Evolutionary conservation across 2,797 vertebrate genomes (phyloP).

Genomic region (Merluccius polli): DNA sequence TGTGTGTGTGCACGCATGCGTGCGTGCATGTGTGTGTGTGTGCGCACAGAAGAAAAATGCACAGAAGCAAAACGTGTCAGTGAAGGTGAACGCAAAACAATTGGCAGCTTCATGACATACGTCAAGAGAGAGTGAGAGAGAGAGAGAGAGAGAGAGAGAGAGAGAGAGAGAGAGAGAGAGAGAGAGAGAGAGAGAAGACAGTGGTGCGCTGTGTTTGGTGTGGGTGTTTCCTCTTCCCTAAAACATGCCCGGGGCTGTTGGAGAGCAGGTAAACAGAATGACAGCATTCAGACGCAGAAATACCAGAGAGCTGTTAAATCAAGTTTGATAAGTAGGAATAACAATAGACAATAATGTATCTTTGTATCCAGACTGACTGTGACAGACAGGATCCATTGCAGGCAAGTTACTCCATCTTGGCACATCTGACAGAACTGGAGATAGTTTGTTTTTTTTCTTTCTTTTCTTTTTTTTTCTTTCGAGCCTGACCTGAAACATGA

Average conservation of each 20-base stretch:
- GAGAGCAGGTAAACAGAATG: conserved; percentile 56
- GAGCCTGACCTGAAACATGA: neutral
- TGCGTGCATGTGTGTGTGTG: conserved; percentile 3
- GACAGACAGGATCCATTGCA: conserved; percentile 47
- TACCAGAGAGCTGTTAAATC: conserved; percentile 73
- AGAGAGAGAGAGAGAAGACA: neutral
- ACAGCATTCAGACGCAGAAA: conserved; percentile 62
- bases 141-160: neutral
- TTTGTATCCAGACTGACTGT: conserved; percentile 61
- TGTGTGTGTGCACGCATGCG: neutral
- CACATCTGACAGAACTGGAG: neutral
- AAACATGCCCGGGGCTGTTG: conserved; percentile 66
- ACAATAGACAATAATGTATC: conserved; percentile 75
- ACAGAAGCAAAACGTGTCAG: conserved; percentile 6
- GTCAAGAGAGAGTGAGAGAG: neutral
- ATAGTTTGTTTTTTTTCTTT: neutral
- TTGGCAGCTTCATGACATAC: conserved; percentile 16
- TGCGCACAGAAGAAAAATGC: neutral
- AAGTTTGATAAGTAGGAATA: conserved; percentile 70
- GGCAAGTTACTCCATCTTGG: neutral
- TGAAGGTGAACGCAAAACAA: conserved; percentile 24
- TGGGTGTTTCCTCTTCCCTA: conserved; percentile 56
- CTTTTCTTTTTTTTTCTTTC: neutral
- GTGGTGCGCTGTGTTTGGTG: conserved; percentile 29
- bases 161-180: neutral